phyloP scores from a whole-genome alignment of 2,888 invertebrate genomes.

The Trissonchulus sp. region DNA sequence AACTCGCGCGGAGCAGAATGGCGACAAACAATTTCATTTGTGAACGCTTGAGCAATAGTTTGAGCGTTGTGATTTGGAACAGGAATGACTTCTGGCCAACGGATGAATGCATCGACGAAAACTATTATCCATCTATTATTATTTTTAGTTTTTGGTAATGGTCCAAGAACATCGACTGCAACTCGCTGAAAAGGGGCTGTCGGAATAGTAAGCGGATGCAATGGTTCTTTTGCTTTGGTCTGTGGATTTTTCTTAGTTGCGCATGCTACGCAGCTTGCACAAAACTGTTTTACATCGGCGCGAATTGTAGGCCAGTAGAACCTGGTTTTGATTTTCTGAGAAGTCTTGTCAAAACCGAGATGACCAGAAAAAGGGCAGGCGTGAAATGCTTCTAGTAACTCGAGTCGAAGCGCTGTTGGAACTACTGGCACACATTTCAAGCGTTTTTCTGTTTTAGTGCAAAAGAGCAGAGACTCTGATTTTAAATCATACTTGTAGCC shows the following conservation, averaged over 20 bases:
- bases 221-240: conserved; percentile 22
- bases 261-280: conserved; percentile 34
- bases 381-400: conserved; percentile 20
- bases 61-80: conserved; percentile 43
- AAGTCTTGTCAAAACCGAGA: conserved; percentile 35
- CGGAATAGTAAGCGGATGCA: conserved; percentile 19
- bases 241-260: conserved; percentile 31
- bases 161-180: conserved; percentile 38
- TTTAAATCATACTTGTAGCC: no score
- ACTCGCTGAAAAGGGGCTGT: conserved; percentile 38
- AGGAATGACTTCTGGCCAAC: conserved; percentile 39
- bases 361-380: conserved; percentile 35
- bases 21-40: conserved; percentile 34
- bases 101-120: conserved; percentile 34
- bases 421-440: conserved; percentile 2
- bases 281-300: conserved; percentile 29
- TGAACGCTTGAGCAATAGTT: conserved; percentile 41
- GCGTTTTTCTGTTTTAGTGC: no score
- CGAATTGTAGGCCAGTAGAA: conserved; percentile 37
- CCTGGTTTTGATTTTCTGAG: conserved; percentile 24
- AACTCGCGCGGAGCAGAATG: conserved; percentile 30
- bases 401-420: not conserved
- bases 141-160: conserved; percentile 32
- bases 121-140: conserved; percentile 39
- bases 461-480: no score